Conservation (phyloP, 2,113 vertebrate genomes). For the Leptocoma aspasia region DNA sequence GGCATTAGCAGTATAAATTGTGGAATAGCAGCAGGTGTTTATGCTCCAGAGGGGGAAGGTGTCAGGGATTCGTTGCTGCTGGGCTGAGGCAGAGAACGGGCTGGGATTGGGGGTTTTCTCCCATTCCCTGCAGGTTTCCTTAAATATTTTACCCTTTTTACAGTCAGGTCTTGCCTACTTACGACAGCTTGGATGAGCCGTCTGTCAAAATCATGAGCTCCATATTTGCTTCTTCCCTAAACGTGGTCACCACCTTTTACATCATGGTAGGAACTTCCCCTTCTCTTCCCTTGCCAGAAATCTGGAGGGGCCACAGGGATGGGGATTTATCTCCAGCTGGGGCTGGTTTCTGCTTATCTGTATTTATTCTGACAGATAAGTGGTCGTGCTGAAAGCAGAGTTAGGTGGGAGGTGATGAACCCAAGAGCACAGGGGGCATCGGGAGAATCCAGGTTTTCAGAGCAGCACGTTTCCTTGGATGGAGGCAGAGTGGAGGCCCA, state of each 20-base stretch:
- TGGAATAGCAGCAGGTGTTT: constrained; percentile 41
- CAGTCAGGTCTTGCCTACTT: constrained; percentile 97
- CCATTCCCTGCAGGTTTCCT: background rate
- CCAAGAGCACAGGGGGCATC: background rate
- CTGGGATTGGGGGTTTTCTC: background rate
- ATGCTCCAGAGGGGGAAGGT: constrained; percentile 24
- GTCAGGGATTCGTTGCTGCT: constrained; percentile 19
- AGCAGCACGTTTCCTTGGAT: background rate
- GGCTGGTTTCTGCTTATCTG: constrained; percentile 4
- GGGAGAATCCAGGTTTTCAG: background rate
- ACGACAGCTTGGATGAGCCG: constrained; percentile 95
- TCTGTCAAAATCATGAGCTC: constrained; percentile 98
- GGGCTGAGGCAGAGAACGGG: background rate
- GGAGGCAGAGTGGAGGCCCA: background rate
- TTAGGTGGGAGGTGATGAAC: background rate
- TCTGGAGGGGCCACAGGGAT: background rate
- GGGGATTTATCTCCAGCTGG: background rate
- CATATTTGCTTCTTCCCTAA: constrained; percentile 93
- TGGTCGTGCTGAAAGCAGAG: background rate
- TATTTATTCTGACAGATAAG: background rate
- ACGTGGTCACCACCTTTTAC: constrained; percentile 96
- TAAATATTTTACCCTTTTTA: background rate
- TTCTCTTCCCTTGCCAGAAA: background rate
- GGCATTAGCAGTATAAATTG: constrained; percentile 51
- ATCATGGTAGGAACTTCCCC: constrained; percentile 82